Base-by-base conservation (phyloP, 2,888 invertebrate species). In the Hirtodrosophila confusa region DNA sequence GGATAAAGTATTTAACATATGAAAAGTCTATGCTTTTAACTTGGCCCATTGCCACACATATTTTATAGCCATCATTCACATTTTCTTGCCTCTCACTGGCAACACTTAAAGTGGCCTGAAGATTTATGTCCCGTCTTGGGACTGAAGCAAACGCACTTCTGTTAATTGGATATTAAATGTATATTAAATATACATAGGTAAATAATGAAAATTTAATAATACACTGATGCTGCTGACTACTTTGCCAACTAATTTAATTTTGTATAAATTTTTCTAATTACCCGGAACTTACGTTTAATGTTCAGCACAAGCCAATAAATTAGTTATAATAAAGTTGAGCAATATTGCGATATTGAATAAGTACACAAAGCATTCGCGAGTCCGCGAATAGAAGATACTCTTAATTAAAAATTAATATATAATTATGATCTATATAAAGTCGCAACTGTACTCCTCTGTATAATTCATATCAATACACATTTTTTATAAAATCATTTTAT, bases 71-170 rank as follows among this genome's bases (percentile, higher is more conserved):
- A 45, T 24, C 27, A 12, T 54, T 36, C n/a, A 11, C 9, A 27
- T 17, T 10, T 37, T 33, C n/a, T 44, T 43, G 51, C 40, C 40
- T 49, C 8, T 31, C 2, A 8, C 27, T n/a, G 37, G 37, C 60
- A 60, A 65, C 72, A 72, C 69, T 83, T 80, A 61, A 80, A 75
- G 73, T 24, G 50, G 40, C 69, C 73, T 69, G 62, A 75, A 78
- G 78, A 84, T 80, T 80, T 58, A 80, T 84, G 75, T 44, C 40
- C 44, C 37, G 44, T 55, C 44, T 54, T 27, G 33, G 31, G 45
- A 31, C 43, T 23, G 40, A 49, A 35, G 37, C 45, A 11, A 40
- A 61, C 49, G 78, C 61, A 76, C 76, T 84, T 80, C 69, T 65
- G 69, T 69, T 80, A 69, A 84, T 84, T 84, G 62, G 51, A 53